Conservation (phyloP, 2,888 invertebrate species). For the Notocelia uddmanniana region DNA sequence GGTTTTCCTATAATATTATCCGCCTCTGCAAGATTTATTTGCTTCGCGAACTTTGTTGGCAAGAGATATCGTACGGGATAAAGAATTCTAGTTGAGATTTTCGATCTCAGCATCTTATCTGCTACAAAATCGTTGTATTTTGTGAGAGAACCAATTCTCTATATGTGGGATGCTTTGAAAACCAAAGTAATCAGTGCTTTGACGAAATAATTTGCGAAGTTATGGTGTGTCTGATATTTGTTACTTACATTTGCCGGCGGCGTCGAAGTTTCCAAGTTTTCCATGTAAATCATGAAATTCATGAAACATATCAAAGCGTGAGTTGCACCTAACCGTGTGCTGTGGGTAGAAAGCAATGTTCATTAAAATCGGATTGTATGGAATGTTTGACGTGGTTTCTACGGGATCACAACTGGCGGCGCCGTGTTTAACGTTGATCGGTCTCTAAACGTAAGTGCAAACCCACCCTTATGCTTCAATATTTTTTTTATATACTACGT, state of each 20-base stretch:
- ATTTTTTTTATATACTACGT: no score
- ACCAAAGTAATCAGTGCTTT: constrained; percentile 24
- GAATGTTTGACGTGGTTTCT: no score
- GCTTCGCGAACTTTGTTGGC: constrained; percentile 42
- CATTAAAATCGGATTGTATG: no score
- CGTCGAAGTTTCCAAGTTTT: constrained; percentile 25
- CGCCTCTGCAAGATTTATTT: constrained; percentile 35
- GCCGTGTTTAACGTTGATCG: no score
- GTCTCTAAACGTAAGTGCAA: no score
- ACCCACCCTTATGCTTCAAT: no score
- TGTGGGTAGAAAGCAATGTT: no score
- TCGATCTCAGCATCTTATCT: constrained; percentile 34
- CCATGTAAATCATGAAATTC: no score
- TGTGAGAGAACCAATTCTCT: constrained; percentile 8
- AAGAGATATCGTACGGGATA: constrained; percentile 36
- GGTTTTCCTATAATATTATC: constrained; percentile 41
- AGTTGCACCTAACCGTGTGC: no score
- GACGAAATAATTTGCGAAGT: constrained; percentile 33
- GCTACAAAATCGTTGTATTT: constrained; percentile 28
- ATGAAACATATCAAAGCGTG: constrained; percentile 4
- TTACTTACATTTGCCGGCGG: constrained; percentile 12
- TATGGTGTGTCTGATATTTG: constrained; percentile 33
- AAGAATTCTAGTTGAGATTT: constrained; percentile 36
- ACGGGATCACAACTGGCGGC: no score
- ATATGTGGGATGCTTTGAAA: constrained; percentile 3